A percentile compares a stretch with the other conserved stretches of the same genome.
Conservation (phyloP, 2,888 invertebrate species). For the Pocota personata region DNA sequence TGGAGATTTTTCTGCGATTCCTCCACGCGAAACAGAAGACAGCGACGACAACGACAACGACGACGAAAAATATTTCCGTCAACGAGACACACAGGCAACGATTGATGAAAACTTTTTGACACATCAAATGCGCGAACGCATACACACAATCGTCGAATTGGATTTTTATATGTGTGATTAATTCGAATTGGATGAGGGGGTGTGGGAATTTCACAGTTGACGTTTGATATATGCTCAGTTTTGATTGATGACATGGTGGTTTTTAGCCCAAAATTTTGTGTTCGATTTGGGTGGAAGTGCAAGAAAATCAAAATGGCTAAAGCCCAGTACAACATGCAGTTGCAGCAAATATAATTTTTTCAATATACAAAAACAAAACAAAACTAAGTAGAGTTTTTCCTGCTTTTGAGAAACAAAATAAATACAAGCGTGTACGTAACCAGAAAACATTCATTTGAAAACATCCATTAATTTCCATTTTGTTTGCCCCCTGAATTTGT, state of each 20-base stretch:
- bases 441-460: too few species aligned
- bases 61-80: conserved; percentile 58
- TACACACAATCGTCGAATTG: conserved; percentile 23
- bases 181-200: conserved; percentile 31
- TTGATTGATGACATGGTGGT: conserved; percentile 40
- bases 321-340: too few species aligned
- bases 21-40: conserved; percentile 58
- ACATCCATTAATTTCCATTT: too few species aligned
- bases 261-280: conserved; percentile 34
- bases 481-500: too few species aligned
- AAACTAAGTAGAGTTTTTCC: too few species aligned
- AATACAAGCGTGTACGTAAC: too few species aligned
- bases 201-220: conserved; percentile 45
- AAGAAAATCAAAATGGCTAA: neutral
- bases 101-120: conserved; percentile 69
- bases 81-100: conserved; percentile 53
- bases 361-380: too few species aligned
- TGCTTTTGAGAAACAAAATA: too few species aligned
- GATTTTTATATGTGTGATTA: conserved; percentile 1
- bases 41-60: conserved; percentile 57
- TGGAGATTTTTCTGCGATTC: conserved; percentile 29
- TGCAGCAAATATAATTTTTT: too few species aligned
- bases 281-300: conserved; percentile 10
- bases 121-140: conserved; percentile 80
- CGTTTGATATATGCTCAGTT: conserved; percentile 41